These are phyloP conservation scores for Cygnus buccinator DNA, from an alignment of 2,113 vertebrate genomes.

Conservation along the genomic window DNA sequence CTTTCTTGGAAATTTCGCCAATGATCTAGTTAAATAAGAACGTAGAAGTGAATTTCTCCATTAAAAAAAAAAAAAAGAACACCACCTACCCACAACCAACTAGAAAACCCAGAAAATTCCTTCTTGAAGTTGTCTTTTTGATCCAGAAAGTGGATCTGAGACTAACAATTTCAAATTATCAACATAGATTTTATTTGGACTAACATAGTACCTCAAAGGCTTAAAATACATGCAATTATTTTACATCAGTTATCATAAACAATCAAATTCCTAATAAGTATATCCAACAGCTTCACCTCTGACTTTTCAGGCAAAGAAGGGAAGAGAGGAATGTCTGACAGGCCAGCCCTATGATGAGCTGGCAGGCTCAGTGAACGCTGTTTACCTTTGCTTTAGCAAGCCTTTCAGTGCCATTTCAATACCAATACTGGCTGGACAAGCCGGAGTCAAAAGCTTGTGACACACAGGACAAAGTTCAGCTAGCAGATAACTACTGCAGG, in stretches of 20 bases:
- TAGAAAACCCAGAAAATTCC: background rate
- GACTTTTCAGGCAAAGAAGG: background rate
- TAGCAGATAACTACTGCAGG: background rate
- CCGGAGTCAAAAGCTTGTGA: background rate
- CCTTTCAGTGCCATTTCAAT: background rate
- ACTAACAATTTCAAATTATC: background rate
- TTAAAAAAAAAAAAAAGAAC: background rate
- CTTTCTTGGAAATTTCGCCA: conserved; percentile 98
- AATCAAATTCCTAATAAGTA: background rate
- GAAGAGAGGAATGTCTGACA: background rate
- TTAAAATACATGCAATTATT: background rate
- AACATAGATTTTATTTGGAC: background rate
- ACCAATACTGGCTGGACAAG: background rate
- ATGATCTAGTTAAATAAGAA: conserved; percentile 85
- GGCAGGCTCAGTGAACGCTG: background rate
- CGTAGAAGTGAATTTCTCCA: background rate
- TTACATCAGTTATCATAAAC: background rate
- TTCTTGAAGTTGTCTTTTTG: background rate
- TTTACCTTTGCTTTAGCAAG: background rate
- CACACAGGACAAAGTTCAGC: background rate
- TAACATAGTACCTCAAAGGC: background rate
- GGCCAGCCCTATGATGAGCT: background rate
- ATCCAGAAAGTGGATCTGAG: background rate
- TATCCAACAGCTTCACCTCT: background rate
- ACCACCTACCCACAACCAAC: background rate